Base-by-base conservation (phyloP, 2,888 invertebrate genomes). In the Spatulosminthurus flaviceps region DNA sequence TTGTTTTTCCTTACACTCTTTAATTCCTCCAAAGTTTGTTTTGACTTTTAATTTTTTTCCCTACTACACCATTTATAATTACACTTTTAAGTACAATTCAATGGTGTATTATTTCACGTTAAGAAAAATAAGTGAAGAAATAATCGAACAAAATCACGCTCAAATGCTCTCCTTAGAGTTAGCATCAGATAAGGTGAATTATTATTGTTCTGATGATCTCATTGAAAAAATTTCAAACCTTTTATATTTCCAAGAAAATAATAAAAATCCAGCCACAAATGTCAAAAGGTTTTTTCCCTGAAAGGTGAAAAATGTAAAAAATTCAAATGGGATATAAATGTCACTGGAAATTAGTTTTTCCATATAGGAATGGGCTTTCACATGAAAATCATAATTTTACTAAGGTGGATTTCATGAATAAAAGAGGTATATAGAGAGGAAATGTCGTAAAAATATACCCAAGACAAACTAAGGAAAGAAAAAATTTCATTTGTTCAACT, bases 261-360 rank as follows among this genome's bases (percentile, higher is more conserved):
- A n/a, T n/a, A n/a, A 34, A 34, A 34, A 9, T 34, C n/a, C 51
- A 51, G 7, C 51, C 51, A 51, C 51, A 51, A 51, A 51, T 51
- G 51, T 51, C 51, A 51, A 19, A 51, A 51, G 1, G n/a, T 5
- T 9, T 51, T 51, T 13, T 5, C 13, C 7, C 13, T 2, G n/a
- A 51, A 51, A 51, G 51, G 51, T 19, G n/a, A 51, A 51, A 51
- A 13, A n/a, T 19, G 51, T 11, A 19, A 19, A 51, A 51, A 51
- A 51, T 51, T 51, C 51, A 51, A 51, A 51, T 51, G 51, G 7
- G 51, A 51, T 16, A 51, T 51, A 51, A 51, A 51, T 51, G 51
- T 51, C 51, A 51, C 16, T 2, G 1, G 51, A 51, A 51, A 51
- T 51, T 51, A 51, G 51, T 51, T 51, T 51, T 51, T 51, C 9